phyloP scores from a whole-genome alignment of 2,797 vertebrate species.

The Anguilla megastoma region DNA sequence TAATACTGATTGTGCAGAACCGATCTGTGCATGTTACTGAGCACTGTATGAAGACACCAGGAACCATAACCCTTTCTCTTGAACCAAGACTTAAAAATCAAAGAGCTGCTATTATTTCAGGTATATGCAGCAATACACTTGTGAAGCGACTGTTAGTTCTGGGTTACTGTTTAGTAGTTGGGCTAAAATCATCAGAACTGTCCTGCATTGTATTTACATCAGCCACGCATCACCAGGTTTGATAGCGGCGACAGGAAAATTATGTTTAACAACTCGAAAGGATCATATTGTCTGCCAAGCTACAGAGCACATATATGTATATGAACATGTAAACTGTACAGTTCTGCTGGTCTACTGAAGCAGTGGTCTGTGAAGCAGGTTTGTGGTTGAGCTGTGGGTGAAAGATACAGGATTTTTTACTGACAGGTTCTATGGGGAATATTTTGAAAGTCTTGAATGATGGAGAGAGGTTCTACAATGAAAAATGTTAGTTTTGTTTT shows the following conservation, averaged over 20 bases:
- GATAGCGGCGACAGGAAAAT: not conserved
- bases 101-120: not conserved
- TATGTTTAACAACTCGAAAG: not conserved
- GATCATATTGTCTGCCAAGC: not conserved
- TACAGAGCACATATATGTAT: not conserved
- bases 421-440: not conserved
- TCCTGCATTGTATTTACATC: not conserved
- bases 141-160: not conserved
- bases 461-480: not conserved
- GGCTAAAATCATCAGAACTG: not conserved
- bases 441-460: not conserved
- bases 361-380: not conserved
- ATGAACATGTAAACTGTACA: not conserved
- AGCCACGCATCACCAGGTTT: not conserved
- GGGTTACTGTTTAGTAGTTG: not conserved
- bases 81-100: not conserved
- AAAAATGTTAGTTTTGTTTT: not conserved
- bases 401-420: not conserved
- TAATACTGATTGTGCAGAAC: not conserved
- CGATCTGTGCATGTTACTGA: not conserved
- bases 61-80: not conserved
- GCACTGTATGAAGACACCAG: not conserved
- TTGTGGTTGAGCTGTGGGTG: not conserved
- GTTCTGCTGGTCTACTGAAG: not conserved
- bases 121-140: not conserved